Percentiles rank a stretch among this genome's conserved stretches.
Evolutionary conservation across 2,888 invertebrate species (phyloP).

Genomic region (Tetropium fuscum): DNA sequence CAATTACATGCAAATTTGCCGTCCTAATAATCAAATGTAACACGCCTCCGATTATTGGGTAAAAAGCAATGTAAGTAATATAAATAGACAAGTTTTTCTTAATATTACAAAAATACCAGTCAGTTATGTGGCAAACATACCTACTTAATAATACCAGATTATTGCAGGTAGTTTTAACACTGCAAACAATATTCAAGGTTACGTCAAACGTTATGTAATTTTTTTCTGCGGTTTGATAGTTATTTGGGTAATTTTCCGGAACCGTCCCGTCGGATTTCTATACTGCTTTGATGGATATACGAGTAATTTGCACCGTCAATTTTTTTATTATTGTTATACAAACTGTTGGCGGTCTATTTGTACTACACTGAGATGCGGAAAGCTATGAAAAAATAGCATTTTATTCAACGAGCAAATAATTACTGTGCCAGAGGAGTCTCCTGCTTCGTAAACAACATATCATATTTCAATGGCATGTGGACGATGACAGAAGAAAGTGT

Average conservation of each 20-base stretch:
- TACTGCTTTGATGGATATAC: neutral
- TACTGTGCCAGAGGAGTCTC: no score
- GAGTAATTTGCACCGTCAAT: no score
- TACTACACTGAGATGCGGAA: no score
- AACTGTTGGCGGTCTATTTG: no score
- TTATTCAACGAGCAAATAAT: no score
- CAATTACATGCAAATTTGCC: neutral
- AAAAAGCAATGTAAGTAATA: neutral
- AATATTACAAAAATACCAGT: neutral
- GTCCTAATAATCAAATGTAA: neutral
- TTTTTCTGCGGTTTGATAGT: constrained; percentile 1
- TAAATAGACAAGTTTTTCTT: neutral
- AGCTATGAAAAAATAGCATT: no score
- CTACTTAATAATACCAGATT: no score
- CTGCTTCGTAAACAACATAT: no score
- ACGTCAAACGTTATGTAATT: constrained; percentile 5
- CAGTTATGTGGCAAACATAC: neutral
- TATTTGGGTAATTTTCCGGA: constrained; percentile 10
- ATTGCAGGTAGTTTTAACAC: neutral
- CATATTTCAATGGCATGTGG: no score
- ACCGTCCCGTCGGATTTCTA: neutral
- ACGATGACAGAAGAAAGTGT: no score
- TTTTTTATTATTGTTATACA: no score
- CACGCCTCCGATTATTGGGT: neutral
- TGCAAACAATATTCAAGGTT: constrained; percentile 1